These are phyloP conservation scores for Drosophila triauraria DNA, from an alignment of 1,140 invertebrate species.

Conservation along the genomic window DNA sequence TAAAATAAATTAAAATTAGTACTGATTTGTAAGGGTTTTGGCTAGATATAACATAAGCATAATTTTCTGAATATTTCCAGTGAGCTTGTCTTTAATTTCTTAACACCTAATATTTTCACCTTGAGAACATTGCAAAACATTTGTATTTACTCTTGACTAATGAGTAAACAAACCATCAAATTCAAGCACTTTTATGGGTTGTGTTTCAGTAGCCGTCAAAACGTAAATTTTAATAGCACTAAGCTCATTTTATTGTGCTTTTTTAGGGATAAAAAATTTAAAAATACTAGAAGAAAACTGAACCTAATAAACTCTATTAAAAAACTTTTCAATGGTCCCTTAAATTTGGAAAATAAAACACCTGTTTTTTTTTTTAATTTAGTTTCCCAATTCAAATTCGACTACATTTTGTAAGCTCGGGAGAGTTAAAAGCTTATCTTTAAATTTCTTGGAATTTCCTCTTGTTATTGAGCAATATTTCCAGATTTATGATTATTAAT, in stretches of 20 bases:
- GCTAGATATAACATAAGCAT: background rate
- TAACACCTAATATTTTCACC: background rate
- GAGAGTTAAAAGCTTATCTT: background rate
- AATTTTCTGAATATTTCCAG: background rate
- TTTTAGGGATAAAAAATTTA: background rate
- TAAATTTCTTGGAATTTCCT: background rate
- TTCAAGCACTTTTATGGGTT: background rate
- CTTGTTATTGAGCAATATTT: background rate
- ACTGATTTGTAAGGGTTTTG: background rate
- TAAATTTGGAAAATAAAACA: no score
- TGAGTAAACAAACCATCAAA: constrained; percentile 2
- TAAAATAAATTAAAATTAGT: background rate
- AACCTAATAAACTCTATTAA: background rate
- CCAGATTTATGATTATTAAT: background rate
- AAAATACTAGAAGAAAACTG: background rate
- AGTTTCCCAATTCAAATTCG: no score
- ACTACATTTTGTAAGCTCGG: no score
- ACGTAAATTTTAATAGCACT: background rate
- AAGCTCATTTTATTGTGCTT: no score
- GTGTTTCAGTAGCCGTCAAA: background rate
- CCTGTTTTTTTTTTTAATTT: no score
- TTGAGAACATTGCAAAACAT: constrained; percentile 1
- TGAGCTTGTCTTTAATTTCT: background rate
- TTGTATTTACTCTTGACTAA: constrained; percentile 15
- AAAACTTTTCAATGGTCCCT: no score